Base-by-base conservation (phyloP, 2,888 invertebrate genomes). In the Parascotia fuliginaria region DNA sequence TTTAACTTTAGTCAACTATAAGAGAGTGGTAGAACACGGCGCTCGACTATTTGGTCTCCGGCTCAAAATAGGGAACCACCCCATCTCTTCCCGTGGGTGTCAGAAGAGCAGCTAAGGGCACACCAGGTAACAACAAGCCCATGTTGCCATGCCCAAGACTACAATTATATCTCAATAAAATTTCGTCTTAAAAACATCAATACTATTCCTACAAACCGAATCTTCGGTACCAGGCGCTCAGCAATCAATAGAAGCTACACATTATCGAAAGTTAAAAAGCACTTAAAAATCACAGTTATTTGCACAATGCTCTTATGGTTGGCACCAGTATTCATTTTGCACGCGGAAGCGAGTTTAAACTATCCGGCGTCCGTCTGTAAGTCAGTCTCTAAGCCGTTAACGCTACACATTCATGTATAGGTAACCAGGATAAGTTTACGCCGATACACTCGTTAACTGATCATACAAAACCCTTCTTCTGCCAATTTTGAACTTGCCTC, bases 291-390 rank as follows among this genome's bases (percentile, higher is more conserved):
- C n/a, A 7, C 38, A 50, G 38, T 42, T 42, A 51, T 15, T 42
- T 34, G 22, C 42, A 22, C 41, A 41, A 42, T 44, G 44, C 48
- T 11, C 19, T 45, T 61, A 44, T 15, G 31, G 44, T 29, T 22
- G 31, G 19, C 29, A 7, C 6, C 14, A 46, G 24, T 24, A 9
- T 36, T 41, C 15, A 44, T 44, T 44, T 32, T 40, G 31, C 31
- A 71, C 53, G 54, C 68, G 75, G 75, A 73, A 71, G 59, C 64
- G 37, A 42, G 48, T 46, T 45, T 45, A 57, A 54, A 60, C 69
- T 63, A 53, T n/a, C n/a, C n/a, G n/a, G n/a, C n/a, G n/a, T n/a
- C n/a, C n/a, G n/a, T 46, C 56, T 55, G 32, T 43, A 53, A 65
- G 50, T 53, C 55, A 60, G 60, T 68, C 56, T 9, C 41, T 46